phyloP scores from a whole-genome alignment of 2,888 invertebrate genomes.

The Xestia sexstrigata region DNA sequence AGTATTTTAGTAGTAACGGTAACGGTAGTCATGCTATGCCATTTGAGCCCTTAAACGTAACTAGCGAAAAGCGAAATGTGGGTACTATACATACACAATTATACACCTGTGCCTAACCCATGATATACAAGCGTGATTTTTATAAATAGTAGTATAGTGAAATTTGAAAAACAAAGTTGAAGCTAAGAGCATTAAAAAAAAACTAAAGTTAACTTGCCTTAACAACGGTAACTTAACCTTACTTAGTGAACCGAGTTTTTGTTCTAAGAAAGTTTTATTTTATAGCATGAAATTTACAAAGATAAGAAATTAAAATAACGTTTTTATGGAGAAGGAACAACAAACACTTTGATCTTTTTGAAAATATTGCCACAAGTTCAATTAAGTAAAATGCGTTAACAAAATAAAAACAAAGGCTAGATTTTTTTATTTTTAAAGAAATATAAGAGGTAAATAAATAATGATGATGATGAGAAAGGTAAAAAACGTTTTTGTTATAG shows the following conservation, averaged over 20 bases:
- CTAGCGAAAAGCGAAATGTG: too few relatives aligned
- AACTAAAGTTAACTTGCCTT: conserved; percentile 29
- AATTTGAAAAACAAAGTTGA: conserved; percentile 13
- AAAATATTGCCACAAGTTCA: not conserved
- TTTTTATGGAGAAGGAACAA: not conserved
- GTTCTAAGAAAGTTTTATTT: conserved; percentile 34
- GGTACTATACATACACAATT: too few relatives aligned
- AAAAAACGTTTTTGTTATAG: not conserved
- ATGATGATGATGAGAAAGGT: not conserved
- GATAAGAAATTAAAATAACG: not conserved
- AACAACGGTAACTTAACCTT: conserved; percentile 29
- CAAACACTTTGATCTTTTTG: not conserved
- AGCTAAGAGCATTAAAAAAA: conserved; percentile 19
- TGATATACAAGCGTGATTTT: not conserved
- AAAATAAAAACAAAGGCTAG: not conserved
- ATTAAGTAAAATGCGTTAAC: not conserved
- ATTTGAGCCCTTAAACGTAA: too few relatives aligned
- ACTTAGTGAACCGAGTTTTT: conserved; percentile 33
- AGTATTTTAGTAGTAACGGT: too few relatives aligned
- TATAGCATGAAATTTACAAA: conserved; percentile 5
- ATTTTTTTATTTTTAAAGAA: not conserved
- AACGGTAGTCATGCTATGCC: too few relatives aligned
- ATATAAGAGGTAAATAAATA: not conserved
- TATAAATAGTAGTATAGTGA: not conserved
- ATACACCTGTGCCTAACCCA: too few relatives aligned